Percentiles rank a stretch among this genome's conserved stretches.
Evolutionary conservation across 2,113 vertebrate genomes (phyloP).

Genomic region (Sterrhoptilus dennistouni): DNA sequence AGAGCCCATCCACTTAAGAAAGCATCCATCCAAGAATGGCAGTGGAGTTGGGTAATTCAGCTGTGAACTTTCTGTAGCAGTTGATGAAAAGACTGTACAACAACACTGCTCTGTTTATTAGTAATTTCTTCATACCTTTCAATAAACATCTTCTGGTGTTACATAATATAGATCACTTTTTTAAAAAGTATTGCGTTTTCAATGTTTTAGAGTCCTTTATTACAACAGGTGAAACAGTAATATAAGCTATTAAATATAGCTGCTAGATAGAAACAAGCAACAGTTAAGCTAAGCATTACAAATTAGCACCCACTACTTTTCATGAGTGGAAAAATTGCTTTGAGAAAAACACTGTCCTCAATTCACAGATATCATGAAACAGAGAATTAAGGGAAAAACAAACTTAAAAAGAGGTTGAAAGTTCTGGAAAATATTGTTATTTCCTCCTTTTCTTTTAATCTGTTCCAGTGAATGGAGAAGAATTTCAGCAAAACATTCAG

Average conservation of each 20-base stretch:
- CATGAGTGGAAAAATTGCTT: background rate
- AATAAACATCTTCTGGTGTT: background rate
- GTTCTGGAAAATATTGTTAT: background rate
- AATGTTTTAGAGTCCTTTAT: background rate
- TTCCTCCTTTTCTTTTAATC: background rate
- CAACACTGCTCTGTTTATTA: background rate
- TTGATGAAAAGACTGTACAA: background rate
- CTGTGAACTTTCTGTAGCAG: background rate
- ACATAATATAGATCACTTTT: background rate
- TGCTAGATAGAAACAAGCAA: background rate
- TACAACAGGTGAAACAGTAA: background rate
- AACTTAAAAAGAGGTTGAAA: background rate
- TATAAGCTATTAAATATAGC: background rate
- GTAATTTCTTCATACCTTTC: background rate
- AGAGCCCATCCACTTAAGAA: background rate
- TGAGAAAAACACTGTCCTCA: background rate
- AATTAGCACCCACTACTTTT: background rate
- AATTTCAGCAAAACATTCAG: constrained; percentile 27
- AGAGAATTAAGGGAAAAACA: background rate
- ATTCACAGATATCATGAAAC: background rate
- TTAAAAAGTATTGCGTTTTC: background rate
- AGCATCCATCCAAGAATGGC: background rate
- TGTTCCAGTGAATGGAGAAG: constrained; percentile 18
- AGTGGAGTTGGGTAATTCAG: background rate
- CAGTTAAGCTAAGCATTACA: background rate